Evolutionary conservation across 2,888 invertebrate genomes (phyloP), one percentile per base, ranked within the genome.

Genomic region (Pollenia angustigena): DNA sequence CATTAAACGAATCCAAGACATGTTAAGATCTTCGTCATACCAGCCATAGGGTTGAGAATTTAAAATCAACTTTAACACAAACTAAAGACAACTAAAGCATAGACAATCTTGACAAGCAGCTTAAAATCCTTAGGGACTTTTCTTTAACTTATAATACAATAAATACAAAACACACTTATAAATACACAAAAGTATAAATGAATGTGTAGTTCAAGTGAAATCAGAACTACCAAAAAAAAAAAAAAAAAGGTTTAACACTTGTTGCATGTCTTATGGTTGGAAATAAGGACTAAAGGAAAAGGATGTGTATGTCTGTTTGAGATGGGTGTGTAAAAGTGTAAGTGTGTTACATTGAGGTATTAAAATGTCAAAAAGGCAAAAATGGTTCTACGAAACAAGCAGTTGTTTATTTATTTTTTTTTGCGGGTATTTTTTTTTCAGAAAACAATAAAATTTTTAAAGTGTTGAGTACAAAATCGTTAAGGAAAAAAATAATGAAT

Each of bases 71-170:
- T 85, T 74, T 68, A 87, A 76, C 56, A 83, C 74, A 74, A 85
- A 81, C 78, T 69, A 68, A 69, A 62, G 60, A 75, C 75, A 76
- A 74, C 71, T 72, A 85, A 60, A 69, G 58, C 75, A 66, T 16
- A 86, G 84, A 87, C 82, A 80, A 88, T 83, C 80, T 71, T 89
- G 82, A 89, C 89, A 91, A 92, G 91, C 90, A 90, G 90, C 91
- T 91, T 92, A 90, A 89, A 89, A 88, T 89, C 89, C 90, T 90
- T 89, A 90, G 91, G 91, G 90, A 91, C 90, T 89, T 89, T 76
- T 78, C 54, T 71, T 52, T 50, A 44, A 56, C 23, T 62, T 66
- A 60, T 58, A 46, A 81, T 60, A 69, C 56, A 75, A 80, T 69
- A 60, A 11, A 60, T 11, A 72, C 44, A 66, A 46, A 12, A 46